Base-by-base conservation (phyloP, 1,140 invertebrate genomes). In the Saccostrea glomerata region DNA sequence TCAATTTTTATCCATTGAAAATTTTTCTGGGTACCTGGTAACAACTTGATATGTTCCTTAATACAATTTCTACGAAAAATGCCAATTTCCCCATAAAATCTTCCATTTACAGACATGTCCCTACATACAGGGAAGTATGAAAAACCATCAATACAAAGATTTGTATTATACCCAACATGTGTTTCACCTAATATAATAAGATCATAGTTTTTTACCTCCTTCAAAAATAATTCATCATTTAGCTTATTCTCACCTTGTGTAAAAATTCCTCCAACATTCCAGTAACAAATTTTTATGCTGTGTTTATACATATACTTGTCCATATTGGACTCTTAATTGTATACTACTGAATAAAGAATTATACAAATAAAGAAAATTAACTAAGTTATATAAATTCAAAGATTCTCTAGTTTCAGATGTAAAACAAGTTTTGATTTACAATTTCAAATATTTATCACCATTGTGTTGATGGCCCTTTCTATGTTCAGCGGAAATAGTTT, bases 101-200 rank as follows among this genome's bases (percentile, higher is more conserved):
- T 84, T n/a, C 83, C 83, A 55, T 84, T 84, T 84, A 54, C 12
- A 20, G 83, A 84, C 20, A 56, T 23, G 23, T 23, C 17, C 54
- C 83, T 84, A 84, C 54, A 84, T 5, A 84, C 17, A n/a, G 83
- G 83, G 30, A n/a, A 84, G 58, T 84, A 84, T 13, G 13, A 7
- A 55, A 56, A 84, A 56, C 30, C 54, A n/a, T 55, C 47, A 55
- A 84, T 23, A n/a, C 4, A 17, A n/a, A 84, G 20, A 84, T 20
- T n/a, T 6, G 83, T 56, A n/a, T 58, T 23, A 11, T 84, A 56
- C 13, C 83, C 83, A 17, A 84, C 54, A 84, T 56, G 83, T 56
- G 83, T 84, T 84, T 84, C 83, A 56, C 13, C 11, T 23, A 84
- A 30, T 23, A 84, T 84, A 7, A 84, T 56, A 13, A 84, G 0